Evolutionary conservation across 2,113 vertebrate species (phyloP), one percentile per base, ranked within the genome.

Genomic region (Dunckerocampus dactyliophorus): DNA sequence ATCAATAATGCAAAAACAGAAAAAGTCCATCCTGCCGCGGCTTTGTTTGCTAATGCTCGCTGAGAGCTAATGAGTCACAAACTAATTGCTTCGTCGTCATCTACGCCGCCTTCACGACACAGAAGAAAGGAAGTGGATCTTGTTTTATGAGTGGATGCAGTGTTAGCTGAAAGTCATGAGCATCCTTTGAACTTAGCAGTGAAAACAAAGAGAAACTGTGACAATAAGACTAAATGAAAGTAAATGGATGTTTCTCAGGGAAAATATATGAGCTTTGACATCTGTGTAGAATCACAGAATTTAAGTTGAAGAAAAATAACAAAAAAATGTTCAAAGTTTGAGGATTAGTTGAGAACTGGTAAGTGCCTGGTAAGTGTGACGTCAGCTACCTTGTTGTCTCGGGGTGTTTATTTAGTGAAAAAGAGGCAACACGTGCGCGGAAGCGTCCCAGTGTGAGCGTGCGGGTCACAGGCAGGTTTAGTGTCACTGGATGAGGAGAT

Each of bases 1-100:
- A 88, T 87, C 85, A 85, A 88, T 88, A 87, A 87, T 82, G 82
- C 79, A 84, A 76, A 85, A 82, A 83, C 76, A 76, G 79, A 77
- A 79, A 82, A 19, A 61, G 80, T 76, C 85, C 79, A 81, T 85
- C 78, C 82, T 79, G 81, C 82, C 81, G 67, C 79, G 59, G 69
- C 63, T 76, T 85, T 77, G 80, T 83, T 86, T 83, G 74, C 80
- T 81, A 83, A 86, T 85, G 84, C 77, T 75, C 68, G 49, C 62
- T 58, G 17, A 77, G 70, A 83, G 82, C 76, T 84, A 86, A 86
- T 84, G 84, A 88, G 79, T 85, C 77, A 66, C n/a, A 14, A 43
- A 77, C 80, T 88, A 85, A 88, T 88, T 85, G 86, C 65, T 59
- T 65, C 49, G 76, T 74, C 82, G 69, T 86, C 82, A 77, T 64